A percentile compares a stretch with the other conserved stretches of the same genome.
phyloP scores from a whole-genome alignment of 2,113 vertebrate genomes.

The Crocuta crocuta region DNA sequence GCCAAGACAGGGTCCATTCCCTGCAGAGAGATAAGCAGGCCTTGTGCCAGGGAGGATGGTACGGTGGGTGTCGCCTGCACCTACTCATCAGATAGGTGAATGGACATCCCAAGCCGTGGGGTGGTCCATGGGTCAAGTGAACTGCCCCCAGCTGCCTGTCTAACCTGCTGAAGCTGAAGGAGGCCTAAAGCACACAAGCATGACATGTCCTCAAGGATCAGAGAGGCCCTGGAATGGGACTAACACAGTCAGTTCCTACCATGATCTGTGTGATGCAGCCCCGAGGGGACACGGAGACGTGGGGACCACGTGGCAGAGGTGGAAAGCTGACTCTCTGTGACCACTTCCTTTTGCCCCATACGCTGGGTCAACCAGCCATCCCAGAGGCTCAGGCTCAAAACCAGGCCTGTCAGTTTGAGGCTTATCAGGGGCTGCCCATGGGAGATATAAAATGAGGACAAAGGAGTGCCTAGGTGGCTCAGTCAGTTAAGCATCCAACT shows the following conservation, averaged over 20 bases:
- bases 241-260: background rate
- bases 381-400: background rate
- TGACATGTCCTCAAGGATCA: background rate
- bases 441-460: background rate
- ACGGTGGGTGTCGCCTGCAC: background rate
- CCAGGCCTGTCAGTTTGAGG: background rate
- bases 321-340: background rate
- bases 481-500: too few species aligned
- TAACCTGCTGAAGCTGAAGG: background rate
- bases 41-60: background rate
- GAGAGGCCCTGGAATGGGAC: background rate
- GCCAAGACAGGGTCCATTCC: constrained; percentile 96
- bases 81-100: background rate
- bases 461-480: too few species aligned
- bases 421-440: background rate
- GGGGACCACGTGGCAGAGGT: background rate
- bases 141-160: background rate
- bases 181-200: background rate
- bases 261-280: background rate
- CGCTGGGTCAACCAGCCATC: background rate
- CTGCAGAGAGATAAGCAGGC: constrained; percentile 77
- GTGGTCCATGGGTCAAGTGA: background rate
- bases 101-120: background rate
- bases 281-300: background rate
- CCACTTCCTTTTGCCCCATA: background rate